These are phyloP conservation scores for Ciconia nigra DNA, from an alignment of 2,797 vertebrate species.

Conservation along the genomic window DNA sequence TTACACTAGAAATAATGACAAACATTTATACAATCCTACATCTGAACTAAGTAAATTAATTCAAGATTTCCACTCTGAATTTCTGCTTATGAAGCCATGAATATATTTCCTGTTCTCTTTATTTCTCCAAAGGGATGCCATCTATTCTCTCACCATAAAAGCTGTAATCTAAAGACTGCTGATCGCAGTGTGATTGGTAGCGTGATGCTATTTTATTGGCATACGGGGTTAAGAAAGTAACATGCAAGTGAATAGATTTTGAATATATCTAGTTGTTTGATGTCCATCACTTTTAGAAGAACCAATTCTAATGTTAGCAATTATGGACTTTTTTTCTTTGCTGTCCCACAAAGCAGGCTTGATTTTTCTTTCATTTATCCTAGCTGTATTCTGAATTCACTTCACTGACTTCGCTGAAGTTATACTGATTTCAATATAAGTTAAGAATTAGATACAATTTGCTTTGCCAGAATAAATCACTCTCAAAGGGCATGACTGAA, in stretches of 20 bases:
- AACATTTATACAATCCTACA: constrained; percentile 47
- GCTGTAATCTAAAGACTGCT: neutral
- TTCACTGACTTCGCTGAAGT: neutral
- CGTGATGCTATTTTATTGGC: neutral
- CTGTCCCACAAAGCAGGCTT: neutral
- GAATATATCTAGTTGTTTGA: constrained; percentile 1
- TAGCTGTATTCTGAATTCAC: neutral
- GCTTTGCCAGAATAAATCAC: neutral
- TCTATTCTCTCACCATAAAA: constrained; percentile 29
- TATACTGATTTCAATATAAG: neutral
- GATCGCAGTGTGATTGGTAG: constrained; percentile 4
- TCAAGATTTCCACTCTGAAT: constrained; percentile 29
- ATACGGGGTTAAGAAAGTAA: neutral
- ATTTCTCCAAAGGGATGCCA: constrained; percentile 36
- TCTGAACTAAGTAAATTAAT: constrained; percentile 50
- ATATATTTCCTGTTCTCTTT: constrained; percentile 31
- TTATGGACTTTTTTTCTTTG: neutral
- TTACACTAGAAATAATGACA: constrained; percentile 39
- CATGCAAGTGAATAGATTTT: neutral
- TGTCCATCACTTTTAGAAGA: neutral
- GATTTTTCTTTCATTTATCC: constrained; percentile 6
- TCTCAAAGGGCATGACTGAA: neutral
- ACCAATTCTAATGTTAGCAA: neutral
- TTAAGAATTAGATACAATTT: neutral
- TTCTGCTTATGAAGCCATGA: constrained; percentile 23